phyloP scores from a whole-genome alignment of 2,797 vertebrate genomes.

The Lemur catta region DNA sequence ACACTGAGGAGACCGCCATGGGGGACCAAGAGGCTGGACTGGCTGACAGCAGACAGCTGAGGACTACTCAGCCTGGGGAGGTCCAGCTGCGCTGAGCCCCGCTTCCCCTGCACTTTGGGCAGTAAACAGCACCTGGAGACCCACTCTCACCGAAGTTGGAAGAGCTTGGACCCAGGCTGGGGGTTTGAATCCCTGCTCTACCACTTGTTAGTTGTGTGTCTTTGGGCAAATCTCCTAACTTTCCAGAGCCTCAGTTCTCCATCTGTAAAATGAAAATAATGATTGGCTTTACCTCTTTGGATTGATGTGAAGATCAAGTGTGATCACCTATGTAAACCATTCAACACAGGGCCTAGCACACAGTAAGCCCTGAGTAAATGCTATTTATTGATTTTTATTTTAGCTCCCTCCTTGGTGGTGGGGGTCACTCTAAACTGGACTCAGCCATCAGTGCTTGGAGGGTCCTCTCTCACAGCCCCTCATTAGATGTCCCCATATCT shows the following conservation, averaged over 20 bases:
- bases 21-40: neutral
- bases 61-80: neutral
- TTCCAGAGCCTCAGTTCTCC: neutral
- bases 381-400: neutral
- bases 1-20: neutral
- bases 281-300: neutral
- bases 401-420: neutral
- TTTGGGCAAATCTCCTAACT: constrained; percentile 33
- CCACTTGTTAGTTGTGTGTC: neutral
- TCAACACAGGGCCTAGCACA: neutral
- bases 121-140: neutral
- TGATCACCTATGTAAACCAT: neutral
- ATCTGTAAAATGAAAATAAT: constrained; percentile 13
- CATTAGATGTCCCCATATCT: neutral
- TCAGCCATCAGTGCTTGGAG: neutral
- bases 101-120: neutral
- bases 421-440: neutral
- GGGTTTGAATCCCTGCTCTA: neutral
- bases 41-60: neutral
- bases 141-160: rapidly evolving
- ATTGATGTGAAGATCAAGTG: neutral
- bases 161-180: neutral
- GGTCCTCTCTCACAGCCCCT: neutral
- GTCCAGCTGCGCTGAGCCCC: neutral
- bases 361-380: neutral